phyloP scores from a whole-genome alignment of 2,113 vertebrate species.

The Calypte anna region DNA sequence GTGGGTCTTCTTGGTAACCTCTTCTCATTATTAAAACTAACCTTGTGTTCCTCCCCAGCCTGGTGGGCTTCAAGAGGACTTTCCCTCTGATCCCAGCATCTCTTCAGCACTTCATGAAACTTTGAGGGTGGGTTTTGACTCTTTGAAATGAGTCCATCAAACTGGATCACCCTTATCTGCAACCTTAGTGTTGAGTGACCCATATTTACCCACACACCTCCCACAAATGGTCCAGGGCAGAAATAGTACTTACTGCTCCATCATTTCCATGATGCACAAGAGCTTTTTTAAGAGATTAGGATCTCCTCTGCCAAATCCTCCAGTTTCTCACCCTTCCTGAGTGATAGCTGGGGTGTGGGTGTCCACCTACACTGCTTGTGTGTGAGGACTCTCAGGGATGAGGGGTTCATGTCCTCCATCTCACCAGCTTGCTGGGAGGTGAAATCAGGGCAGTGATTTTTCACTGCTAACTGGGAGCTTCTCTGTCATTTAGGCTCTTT shows the following conservation, averaged over 20 bases:
- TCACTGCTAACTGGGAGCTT: neutral
- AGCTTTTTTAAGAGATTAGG: neutral
- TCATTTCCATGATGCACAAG: neutral
- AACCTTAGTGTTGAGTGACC: neutral
- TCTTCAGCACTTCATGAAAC: neutral
- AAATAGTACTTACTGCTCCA: neutral
- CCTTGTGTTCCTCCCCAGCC: neutral
- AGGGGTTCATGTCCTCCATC: neutral
- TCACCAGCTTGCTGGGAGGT: neutral
- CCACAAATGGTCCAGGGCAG: neutral
- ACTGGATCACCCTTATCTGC: neutral
- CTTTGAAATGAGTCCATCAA: neutral
- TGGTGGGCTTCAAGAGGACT: neutral
- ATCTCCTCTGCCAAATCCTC: neutral
- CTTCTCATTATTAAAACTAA: neutral
- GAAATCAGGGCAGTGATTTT: neutral
- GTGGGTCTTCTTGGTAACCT: neutral
- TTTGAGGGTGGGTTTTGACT: neutral
- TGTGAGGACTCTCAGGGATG: neutral
- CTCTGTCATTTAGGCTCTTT: neutral
- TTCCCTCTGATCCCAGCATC: neutral
- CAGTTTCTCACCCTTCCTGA: neutral
- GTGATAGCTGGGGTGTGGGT: neutral
- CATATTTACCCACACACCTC: neutral
- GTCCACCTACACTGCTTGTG: accelerated